Base-by-base conservation (phyloP, 2,888 invertebrate species). In the Chrysolina americana region DNA sequence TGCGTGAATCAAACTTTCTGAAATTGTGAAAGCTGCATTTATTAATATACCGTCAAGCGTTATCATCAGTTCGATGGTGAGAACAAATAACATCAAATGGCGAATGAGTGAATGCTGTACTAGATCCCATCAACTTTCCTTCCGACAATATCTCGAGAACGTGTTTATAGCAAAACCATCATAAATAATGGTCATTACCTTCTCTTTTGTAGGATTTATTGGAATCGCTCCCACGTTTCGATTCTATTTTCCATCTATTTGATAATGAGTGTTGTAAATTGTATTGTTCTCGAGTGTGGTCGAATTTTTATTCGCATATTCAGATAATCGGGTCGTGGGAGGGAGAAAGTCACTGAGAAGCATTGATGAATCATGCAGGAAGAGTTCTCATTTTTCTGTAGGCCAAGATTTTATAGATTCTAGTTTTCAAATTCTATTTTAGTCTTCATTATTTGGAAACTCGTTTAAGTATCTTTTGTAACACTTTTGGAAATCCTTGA, bases 61-160 rank as follows among this genome's bases (percentile, higher is more conserved):
- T n/a, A 5, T 53, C 21, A 53, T 53, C 53, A 53, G 13, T 53
- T 53, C 53, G 53, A 53, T 53, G 19, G 21, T 21, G 53, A 23
- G 44, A 65, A 65, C 48, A 66, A 66, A 66, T 28, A 66, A 50
- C 13, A 50, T 17, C 47, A 53, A 50, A 50, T 48, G 17, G 36
- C 66, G 19, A 17, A 36, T 36, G 41, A 36, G 36, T 66, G 66
- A 28, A 66, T 66, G 66, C 48, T 65, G 76, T 76, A 73, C 77
- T 64, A 70, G 71, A 75, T 77, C 77, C 66, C 77, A 77, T 75
- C 73, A 69, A 78, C 78, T 78, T 78, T 78, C 78, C 69, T 75
- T 75, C 75, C 56, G 73, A 77, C 75, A 73, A 71, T 68, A 69
- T 65, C 15, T 41, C n/a, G 48, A 47, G 28, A 47, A 44, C 23